Percentiles rank a stretch among this genome's conserved stretches.
Evolutionary conservation across 2,113 vertebrate genomes (phyloP).

Genomic region (Sisor rabdophorus): DNA sequence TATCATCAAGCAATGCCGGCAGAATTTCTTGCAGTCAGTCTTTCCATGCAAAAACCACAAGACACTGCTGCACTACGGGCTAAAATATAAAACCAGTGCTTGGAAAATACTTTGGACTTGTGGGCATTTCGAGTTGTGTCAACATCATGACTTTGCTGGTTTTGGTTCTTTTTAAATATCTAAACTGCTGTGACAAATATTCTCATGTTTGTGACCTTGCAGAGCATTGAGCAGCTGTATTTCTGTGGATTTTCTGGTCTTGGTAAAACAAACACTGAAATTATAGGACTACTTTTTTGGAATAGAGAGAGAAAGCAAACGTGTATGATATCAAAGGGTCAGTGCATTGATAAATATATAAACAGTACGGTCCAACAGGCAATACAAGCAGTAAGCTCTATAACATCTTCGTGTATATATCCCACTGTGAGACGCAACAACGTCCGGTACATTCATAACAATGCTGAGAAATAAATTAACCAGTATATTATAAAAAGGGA

Average conservation of each 20-base stretch:
- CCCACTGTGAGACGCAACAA: no score
- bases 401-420: no score
- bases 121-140: constrained; percentile 5
- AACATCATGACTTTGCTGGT: constrained; percentile 19
- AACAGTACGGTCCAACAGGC: no score
- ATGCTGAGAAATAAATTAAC: no score
- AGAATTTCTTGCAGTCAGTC: constrained; percentile 56
- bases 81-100: constrained; percentile 17
- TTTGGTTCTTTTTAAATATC: neutral
- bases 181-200: constrained; percentile 2
- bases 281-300: neutral
- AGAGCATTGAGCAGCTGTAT: neutral
- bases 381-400: no score
- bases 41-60: constrained; percentile 59
- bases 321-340: neutral
- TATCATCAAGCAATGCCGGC: constrained; percentile 58
- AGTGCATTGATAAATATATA: neutral
- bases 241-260: neutral
- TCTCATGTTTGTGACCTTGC: neutral
- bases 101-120: constrained; percentile 23
- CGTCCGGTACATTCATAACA: no score
- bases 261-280: neutral
- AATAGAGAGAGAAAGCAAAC: no score
- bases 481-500: no score
- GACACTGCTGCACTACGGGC: constrained; percentile 36